Evolutionary conservation across 2,797 vertebrate genomes (phyloP), one percentile per base, ranked within the genome.

Genomic region (Acanthis flammea): DNA sequence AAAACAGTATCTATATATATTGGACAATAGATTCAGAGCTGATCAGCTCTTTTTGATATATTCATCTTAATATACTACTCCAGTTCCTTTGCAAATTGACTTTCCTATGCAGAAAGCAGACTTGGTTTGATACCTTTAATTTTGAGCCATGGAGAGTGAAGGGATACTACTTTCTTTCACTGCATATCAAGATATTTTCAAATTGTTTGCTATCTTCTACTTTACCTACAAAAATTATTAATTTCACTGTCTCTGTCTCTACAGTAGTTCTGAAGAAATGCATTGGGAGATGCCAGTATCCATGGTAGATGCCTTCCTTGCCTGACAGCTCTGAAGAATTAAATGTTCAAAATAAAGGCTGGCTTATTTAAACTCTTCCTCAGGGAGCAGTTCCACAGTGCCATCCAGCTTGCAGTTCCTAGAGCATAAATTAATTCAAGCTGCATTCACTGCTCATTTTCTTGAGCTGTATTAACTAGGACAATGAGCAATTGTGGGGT

Each of bases 261-360:
- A 39, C 25, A 84, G 51, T 8, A 71, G 37, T 79, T 85, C 72
- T 86, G 33, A 1, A 12, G 66, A 70, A 88, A 88, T 81, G 7
- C 44, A 28, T 9, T 51, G 54, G 14, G 37, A 92, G 41, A 88
- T 10, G 45, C 31, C 18, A 44, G 16, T 55, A 66, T 28, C 61
- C 24, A 23, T 51, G 62, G 71, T 55, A 86, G 85, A 70, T 35
- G 19, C 3, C 21, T 82, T 86, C 72, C 48, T 79, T 48, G 74
- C 7, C 33, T 84, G 44, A 58, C 62, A 54, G 12, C 14, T 92
- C 77, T 53, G 55, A 90, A 90, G 58, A 94, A 84, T 81, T 60
- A 81, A 93, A 94, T 82, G 45, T 76, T 86, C 60, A 89, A 87
- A 93, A 90, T 73, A 55, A 86, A 91, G 71, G 4, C 67, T 91